phyloP scores from a whole-genome alignment of 2,888 invertebrate species.

The Amphipyra berbera region DNA sequence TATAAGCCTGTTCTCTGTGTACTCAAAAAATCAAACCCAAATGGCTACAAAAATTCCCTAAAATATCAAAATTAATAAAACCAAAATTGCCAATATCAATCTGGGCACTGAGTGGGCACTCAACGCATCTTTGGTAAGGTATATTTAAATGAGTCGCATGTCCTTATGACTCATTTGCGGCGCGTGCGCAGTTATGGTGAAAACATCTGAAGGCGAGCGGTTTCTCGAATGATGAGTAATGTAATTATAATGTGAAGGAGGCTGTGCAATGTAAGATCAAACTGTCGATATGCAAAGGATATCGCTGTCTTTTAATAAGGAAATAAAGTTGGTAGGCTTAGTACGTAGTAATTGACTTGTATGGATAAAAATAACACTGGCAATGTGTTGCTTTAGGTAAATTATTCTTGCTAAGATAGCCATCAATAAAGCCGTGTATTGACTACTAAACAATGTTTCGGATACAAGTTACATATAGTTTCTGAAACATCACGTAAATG shows the following conservation, averaged over 20 bases:
- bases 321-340: slow-evolving; percentile 20
- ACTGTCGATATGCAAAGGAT: slow-evolving; percentile 50
- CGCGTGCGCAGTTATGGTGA: slow-evolving; percentile 75
- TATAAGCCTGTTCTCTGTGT: not conserved
- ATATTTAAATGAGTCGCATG: slow-evolving; percentile 61
- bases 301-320: slow-evolving; percentile 28
- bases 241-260: slow-evolving; percentile 58
- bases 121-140: slow-evolving; percentile 46
- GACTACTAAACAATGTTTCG: too few relatives aligned
- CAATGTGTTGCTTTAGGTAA: too few relatives aligned
- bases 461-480: too few relatives aligned
- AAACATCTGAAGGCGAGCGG: slow-evolving; percentile 75
- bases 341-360: too few relatives aligned
- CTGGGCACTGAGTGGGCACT: slow-evolving; percentile 28
- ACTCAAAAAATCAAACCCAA: not conserved
- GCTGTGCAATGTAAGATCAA: slow-evolving; percentile 36
- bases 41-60: not conserved
- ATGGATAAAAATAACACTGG: too few relatives aligned
- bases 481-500: too few relatives aligned
- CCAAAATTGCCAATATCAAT: slow-evolving; percentile 18
- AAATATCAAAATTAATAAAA: not conserved
- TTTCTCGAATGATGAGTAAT: slow-evolving; percentile 64
- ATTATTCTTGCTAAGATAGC: too few relatives aligned
- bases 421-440: too few relatives aligned
- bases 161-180: slow-evolving; percentile 67